Evolutionary conservation across 2,888 invertebrate species (phyloP).

Genomic region (Sarcophaga subvicina): DNA sequence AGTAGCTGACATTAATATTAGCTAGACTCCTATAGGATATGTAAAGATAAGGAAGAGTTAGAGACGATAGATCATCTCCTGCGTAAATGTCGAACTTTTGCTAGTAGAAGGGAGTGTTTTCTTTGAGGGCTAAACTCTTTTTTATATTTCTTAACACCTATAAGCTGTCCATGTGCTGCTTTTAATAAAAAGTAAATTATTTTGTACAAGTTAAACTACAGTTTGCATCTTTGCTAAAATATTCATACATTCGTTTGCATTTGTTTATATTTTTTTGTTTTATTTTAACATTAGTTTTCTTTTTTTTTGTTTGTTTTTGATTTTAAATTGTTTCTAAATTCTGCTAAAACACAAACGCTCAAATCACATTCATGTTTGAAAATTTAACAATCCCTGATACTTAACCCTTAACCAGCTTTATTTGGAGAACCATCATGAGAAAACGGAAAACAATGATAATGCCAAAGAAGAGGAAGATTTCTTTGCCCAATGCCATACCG

Average conservation of each 20-base stretch:
- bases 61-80: too few relatives aligned
- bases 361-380: slow-evolving; percentile 1
- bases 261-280: slow-evolving; percentile 17
- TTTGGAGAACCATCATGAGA: slow-evolving; percentile 86
- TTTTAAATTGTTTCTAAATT: slow-evolving; percentile 19
- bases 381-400: slow-evolving; percentile 9
- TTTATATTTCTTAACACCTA: too few relatives aligned
- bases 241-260: background rate
- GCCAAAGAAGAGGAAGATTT: slow-evolving; percentile 91
- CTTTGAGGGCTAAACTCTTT: too few relatives aligned
- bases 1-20: too few relatives aligned
- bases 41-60: too few relatives aligned
- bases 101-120: too few relatives aligned
- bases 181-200: background rate
- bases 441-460: slow-evolving; percentile 83
- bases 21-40: too few relatives aligned
- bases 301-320: slow-evolving; percentile 38
- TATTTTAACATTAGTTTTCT: slow-evolving; percentile 36
- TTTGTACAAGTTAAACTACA: too few relatives aligned
- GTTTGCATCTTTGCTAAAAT: too few relatives aligned
- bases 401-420: slow-evolving; percentile 84
- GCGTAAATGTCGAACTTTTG: too few relatives aligned
- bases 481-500: slow-evolving; percentile 90
- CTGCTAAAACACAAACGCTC: slow-evolving; percentile 14
- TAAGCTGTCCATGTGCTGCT: too few relatives aligned